Percentiles rank a stretch among this genome's conserved stretches.
Evolutionary conservation across 2,113 vertebrate species (phyloP).

Genomic region (Oryzias javanicus): DNA sequence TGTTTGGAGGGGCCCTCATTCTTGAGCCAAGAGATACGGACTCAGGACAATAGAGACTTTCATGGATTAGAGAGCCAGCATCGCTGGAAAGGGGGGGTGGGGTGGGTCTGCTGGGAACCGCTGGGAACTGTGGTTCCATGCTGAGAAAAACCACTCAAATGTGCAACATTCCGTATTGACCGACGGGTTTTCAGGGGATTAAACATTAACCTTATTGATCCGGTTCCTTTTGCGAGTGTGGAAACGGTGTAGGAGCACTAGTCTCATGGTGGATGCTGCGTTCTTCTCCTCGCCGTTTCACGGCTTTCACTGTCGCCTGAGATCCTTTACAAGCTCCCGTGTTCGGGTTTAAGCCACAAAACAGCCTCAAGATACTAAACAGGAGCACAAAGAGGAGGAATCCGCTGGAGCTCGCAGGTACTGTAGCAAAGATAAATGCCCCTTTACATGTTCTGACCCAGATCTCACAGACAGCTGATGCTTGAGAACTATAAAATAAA

Average conservation of each 20-base stretch:
- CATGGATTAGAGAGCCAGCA: no score
- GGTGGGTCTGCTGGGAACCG: constrained; percentile 23
- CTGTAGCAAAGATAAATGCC: constrained; percentile 9
- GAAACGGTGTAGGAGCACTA: constrained; percentile 1
- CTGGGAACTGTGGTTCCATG: constrained; percentile 50
- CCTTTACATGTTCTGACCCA: constrained; percentile 27
- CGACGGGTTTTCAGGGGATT: constrained; percentile 61
- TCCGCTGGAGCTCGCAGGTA: constrained; percentile 2
- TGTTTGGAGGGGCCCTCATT: constrained; percentile 26
- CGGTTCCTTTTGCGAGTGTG: constrained; percentile 27
- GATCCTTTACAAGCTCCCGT: no score
- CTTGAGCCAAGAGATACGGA: constrained; percentile 48
- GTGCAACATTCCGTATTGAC: constrained; percentile 70
- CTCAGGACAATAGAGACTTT: constrained; percentile 35
- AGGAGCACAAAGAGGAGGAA: no score
- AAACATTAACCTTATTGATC: constrained; percentile 63
- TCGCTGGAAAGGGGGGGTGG: constrained; percentile 7
- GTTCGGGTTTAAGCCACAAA: no score
- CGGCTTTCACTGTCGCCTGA: no score
- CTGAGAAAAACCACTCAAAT: constrained; percentile 45
- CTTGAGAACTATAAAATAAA: neutral
- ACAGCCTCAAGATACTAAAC: no score
- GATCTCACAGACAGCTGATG: constrained; percentile 31
- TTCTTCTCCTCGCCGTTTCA: no score
- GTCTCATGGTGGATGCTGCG: no score